A percentile compares a stretch with the other conserved stretches of the same genome.
Conservation (phyloP, 2,797 vertebrate genomes). For the Lagocephalus sceleratus region DNA sequence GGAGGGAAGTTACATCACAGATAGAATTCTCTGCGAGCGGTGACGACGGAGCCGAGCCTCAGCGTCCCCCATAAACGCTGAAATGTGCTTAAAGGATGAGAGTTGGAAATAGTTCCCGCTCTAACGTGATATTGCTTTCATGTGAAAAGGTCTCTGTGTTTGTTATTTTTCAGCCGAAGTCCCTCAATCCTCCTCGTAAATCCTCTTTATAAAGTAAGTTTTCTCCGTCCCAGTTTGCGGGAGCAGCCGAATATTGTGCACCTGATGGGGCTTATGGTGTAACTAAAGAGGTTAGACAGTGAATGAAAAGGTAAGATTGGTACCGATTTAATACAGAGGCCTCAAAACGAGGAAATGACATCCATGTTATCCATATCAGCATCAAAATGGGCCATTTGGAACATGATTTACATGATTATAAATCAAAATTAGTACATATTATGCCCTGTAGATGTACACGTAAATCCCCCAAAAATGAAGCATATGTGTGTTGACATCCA, state of each 20-base stretch:
- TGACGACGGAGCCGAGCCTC: constrained; percentile 34
- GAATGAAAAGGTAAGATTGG: background rate
- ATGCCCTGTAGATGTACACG: too few relatives aligned
- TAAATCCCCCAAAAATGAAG: too few relatives aligned
- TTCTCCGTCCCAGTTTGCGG: background rate
- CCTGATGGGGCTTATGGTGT: constrained; percentile 8
- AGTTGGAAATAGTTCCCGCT: constrained; percentile 36
- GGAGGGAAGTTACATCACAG: constrained; percentile 39
- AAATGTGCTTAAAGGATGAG: constrained; percentile 56
- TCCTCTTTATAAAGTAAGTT: background rate
- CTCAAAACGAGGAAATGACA: background rate
- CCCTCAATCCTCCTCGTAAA: constrained; percentile 20
- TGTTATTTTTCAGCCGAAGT: constrained; percentile 33
- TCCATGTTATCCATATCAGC: too few relatives aligned
- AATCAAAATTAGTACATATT: too few relatives aligned
- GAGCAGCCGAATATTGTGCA: constrained; percentile 20
- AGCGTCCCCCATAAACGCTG: constrained; percentile 28
- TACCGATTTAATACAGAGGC: background rate
- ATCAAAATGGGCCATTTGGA: too few relatives aligned
- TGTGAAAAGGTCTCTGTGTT: constrained; percentile 28
- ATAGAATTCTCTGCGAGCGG: constrained; percentile 42
- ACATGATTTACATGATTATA: too few relatives aligned
- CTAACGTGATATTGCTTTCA: constrained; percentile 42
- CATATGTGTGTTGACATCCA: too few relatives aligned
- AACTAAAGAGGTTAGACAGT: background rate